Percentiles rank a stretch among this genome's conserved stretches.
Evolutionary conservation across 2,113 vertebrate species (phyloP).

Genomic region (Sinocyclocheilus anshuiensis): DNA sequence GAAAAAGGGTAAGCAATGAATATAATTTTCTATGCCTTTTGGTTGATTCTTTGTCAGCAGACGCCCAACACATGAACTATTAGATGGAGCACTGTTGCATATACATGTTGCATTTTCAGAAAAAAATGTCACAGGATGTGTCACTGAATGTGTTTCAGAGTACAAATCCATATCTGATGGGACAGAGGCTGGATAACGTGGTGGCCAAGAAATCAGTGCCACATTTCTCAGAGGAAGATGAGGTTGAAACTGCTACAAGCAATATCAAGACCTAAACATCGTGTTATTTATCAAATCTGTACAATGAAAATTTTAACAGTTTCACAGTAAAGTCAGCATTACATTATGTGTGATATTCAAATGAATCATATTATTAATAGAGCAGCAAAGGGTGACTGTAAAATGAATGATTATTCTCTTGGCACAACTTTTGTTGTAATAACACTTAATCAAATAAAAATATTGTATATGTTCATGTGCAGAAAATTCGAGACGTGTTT

Average conservation of each 20-base stretch:
- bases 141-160: conserved; percentile 72
- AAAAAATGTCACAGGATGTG: neutral
- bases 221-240: conserved; percentile 89
- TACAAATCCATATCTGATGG: conserved; percentile 91
- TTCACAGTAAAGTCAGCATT: conserved; percentile 17
- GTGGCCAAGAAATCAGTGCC: conserved; percentile 98
- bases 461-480: conserved; percentile 13
- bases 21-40: neutral
- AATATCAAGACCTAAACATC: conserved; percentile 61
- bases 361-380: conserved; percentile 10
- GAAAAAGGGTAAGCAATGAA: conserved; percentile 83
- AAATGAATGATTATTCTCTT: conserved; percentile 19
- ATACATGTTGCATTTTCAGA: neutral
- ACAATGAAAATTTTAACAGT: conserved; percentile 25
- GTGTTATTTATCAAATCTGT: conserved; percentile 3
- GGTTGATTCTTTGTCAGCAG: neutral
- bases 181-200: conserved; percentile 91
- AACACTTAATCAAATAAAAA: conserved; percentile 34
- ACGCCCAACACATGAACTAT: neutral
- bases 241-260: conserved; percentile 61
- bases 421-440: conserved; percentile 22
- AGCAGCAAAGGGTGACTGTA: neutral
- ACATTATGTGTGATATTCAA: neutral
- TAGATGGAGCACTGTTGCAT: neutral
- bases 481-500: neutral